These are phyloP conservation scores for Oligia latruncula DNA, from an alignment of 2,888 invertebrate genomes.

Conservation along the genomic window DNA sequence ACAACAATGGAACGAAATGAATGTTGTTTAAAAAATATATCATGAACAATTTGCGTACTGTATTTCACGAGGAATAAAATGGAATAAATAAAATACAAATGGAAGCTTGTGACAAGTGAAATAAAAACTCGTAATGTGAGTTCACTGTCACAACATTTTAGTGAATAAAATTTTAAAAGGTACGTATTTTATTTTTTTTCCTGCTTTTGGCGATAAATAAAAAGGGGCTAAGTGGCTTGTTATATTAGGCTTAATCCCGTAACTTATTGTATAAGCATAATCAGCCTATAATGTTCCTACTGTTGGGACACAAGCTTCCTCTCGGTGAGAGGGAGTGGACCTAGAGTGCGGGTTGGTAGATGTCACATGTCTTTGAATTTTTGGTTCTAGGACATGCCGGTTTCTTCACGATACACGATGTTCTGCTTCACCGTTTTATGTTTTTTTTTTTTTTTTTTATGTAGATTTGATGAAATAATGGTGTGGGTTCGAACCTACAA, in stretches of 20 bases:
- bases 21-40: conserved; percentile 6
- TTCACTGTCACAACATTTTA: conserved; percentile 35
- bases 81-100: conserved; percentile 47
- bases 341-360: background rate
- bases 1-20: conserved; percentile 25
- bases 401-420: background rate
- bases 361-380: background rate
- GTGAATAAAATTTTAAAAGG: conserved; percentile 34
- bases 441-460: no score
- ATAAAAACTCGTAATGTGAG: conserved; percentile 43
- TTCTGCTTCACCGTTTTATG: background rate
- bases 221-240: background rate
- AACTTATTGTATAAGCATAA: background rate
- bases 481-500: no score
- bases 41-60: conserved; percentile 29
- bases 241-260: background rate
- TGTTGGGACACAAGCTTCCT: no score
- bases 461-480: no score
- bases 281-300: background rate
- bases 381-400: background rate
- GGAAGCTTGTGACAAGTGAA: conserved; percentile 37
- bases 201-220: background rate
- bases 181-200: background rate
- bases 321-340: no score
- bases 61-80: conserved; percentile 33